Conservation (phyloP, 2,888 invertebrate genomes). For the Drosophila pegasa region DNA sequence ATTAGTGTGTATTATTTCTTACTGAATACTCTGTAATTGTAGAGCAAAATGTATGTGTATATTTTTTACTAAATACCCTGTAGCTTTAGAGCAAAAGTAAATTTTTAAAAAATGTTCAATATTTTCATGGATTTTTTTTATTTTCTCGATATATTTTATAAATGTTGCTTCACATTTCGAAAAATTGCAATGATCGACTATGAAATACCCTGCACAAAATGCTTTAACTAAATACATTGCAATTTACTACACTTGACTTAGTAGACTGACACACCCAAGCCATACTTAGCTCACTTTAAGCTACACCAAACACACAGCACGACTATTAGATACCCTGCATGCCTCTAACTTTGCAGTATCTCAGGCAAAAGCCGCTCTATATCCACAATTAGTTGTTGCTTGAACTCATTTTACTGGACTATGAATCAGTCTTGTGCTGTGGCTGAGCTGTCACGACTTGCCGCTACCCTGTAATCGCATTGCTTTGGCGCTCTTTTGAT, state of each 20-base stretch:
- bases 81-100: neutral
- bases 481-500: neutral
- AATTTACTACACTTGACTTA: neutral
- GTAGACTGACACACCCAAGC: rapidly evolving
- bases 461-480: slow-evolving; percentile 14
- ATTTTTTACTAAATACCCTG: neutral
- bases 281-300: rapidly evolving
- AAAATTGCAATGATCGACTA: neutral
- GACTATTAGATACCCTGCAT: slow-evolving; percentile 1
- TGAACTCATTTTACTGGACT: neutral
- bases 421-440: neutral
- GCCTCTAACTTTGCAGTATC: neutral
- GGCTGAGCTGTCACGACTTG: neutral
- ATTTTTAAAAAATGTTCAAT: too few relatives aligned
- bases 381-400: neutral
- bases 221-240: too few relatives aligned
- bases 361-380: neutral
- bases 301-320: neutral
- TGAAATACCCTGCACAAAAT: neutral
- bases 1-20: too few relatives aligned
- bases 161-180: neutral
- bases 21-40: neutral
- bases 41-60: too few relatives aligned
- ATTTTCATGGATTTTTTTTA: too few relatives aligned
- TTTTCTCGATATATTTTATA: too few relatives aligned